Percentiles rank a stretch among this genome's conserved stretches.
phyloP scores from a whole-genome alignment of 2,888 invertebrate species.

The Lithophane socia region DNA sequence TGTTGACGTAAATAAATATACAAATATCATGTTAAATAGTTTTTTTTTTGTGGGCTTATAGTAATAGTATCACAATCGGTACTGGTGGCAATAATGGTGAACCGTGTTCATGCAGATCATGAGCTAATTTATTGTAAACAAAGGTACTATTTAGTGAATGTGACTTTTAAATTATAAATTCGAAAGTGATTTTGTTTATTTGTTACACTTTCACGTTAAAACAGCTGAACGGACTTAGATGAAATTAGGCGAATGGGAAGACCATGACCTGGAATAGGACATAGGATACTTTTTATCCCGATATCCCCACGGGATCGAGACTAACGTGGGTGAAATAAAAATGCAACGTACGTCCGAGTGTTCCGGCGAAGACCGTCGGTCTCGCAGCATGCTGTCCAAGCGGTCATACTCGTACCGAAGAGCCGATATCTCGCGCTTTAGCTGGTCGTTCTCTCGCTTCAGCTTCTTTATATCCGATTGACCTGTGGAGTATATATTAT shows the following conservation, averaged over 20 bases:
- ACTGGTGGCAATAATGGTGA: background rate
- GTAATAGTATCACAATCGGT: background rate
- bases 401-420: constrained; percentile 97
- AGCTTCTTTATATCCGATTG: constrained; percentile 97
- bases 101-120: background rate
- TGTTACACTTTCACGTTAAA: no score
- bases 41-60: background rate
- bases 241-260: no score
- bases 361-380: constrained; percentile 85
- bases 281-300: no score
- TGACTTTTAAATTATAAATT: no score
- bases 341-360: constrained; percentile 86
- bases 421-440: constrained; percentile 96
- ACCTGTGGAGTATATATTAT: constrained; percentile 86
- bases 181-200: no score
- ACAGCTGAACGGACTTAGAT: no score
- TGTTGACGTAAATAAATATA: constrained; percentile 46
- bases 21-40: constrained; percentile 22
- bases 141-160: background rate
- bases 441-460: constrained; percentile 96
- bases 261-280: no score
- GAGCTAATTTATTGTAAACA: background rate
- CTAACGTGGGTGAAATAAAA: constrained; percentile 12
- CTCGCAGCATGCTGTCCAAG: constrained; percentile 94
- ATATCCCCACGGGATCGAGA: no score